Conservation (phyloP, 1,140 invertebrate genomes). For the Atta texana region DNA sequence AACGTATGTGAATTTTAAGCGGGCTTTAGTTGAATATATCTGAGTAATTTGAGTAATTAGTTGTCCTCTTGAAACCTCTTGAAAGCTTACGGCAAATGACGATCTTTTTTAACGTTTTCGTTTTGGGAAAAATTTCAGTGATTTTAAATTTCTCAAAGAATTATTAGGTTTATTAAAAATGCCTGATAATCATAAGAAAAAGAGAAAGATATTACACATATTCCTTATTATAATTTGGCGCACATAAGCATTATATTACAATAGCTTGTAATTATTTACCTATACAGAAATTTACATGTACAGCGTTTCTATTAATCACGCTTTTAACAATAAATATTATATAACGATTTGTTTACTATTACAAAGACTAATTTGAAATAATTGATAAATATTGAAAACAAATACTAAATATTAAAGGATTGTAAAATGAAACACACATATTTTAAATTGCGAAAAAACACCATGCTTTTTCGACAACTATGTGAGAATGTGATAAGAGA, state of each 20-base stretch:
- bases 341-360: not conserved
- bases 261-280: not conserved
- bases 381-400: not conserved
- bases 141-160: constrained; percentile 1
- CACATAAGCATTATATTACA: not conserved
- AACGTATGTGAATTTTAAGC: not conserved
- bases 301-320: not conserved
- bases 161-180: no score
- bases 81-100: no score
- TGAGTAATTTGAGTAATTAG: not conserved
- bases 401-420: not conserved
- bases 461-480: not conserved
- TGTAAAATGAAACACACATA: not conserved
- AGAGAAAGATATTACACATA: not conserved
- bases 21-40: not conserved
- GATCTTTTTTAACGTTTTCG: not conserved
- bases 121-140: not conserved
- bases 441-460: not conserved
- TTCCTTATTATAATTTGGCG: not conserved
- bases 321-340: constrained; percentile 4
- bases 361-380: not conserved
- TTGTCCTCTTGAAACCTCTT: no score
- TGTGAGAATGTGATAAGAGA: not conserved
- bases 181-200: not conserved
- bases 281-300: not conserved